Evolutionary conservation across 2,113 vertebrate species (phyloP), one percentile per base, ranked within the genome.

Genomic region (Etheostoma spectabile): DNA sequence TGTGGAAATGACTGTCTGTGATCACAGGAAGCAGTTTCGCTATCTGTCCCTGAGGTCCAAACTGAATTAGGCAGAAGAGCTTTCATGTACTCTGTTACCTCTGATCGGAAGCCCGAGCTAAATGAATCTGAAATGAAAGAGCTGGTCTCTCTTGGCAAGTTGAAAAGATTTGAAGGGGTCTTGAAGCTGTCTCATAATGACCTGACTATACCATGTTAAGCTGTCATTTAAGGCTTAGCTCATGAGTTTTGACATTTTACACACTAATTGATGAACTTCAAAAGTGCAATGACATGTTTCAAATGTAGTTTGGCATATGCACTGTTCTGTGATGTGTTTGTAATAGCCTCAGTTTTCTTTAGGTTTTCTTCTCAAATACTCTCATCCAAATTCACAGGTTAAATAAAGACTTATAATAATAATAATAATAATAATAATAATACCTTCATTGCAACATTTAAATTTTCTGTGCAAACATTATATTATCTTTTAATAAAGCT

Each of bases 11-110:
- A 77, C 74, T 45, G 79, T 14, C 48, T 74, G 62, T 56, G 22
- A 80, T 88, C 86, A 74, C 81, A 90, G 89, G 86, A 93, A 91
- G 80, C 38, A 16, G 76, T 79, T 83, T 81, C 13, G 3, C 65
- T 70, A 68, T 86, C 86, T 81, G 79, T 90, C 90, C 80, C 87
- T 49, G 33, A 88, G 87, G 85, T 80, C 87, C 84, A 85, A 86
- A 90, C 78, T 63, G 72, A 91, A 87, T 91, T 79, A 89, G 63
- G 49, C 49, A 63, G 85, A 55, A 63, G 72, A 68, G 72, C 75
- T 79, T 83, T 91, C 70, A 84, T 81, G 69, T 77, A 33, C 86
- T 63, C 42, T 12, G 75, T 52, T 89, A 77, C 75, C 74, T 83
- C 84, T 83, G 79, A 86, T 82, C 63, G 62, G 84, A 89, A 89